These are phyloP conservation scores for Abrostola triplasia DNA, from an alignment of 2,888 invertebrate species.

Conservation along the genomic window DNA sequence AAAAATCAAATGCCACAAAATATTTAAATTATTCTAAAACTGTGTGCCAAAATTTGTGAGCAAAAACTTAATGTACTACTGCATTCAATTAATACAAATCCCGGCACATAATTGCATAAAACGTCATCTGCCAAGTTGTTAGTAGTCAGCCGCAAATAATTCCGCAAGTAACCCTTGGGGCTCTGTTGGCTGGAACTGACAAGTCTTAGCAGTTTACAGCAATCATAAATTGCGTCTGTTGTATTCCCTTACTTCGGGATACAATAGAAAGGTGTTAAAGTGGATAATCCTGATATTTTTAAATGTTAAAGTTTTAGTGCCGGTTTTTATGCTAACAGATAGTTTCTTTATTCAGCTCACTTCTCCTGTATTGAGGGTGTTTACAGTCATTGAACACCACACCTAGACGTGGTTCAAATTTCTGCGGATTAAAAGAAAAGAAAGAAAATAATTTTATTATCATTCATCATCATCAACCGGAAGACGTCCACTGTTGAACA, in stretches of 20 bases:
- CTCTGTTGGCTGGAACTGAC: constrained; percentile 59
- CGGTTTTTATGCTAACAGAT: too few relatives aligned
- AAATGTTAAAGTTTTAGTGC: too few relatives aligned
- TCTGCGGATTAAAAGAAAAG: too few relatives aligned
- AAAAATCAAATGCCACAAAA: neutral
- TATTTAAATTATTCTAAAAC: neutral
- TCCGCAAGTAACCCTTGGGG: constrained; percentile 57
- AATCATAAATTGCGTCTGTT: constrained; percentile 40
- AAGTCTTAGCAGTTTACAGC: constrained; percentile 45
- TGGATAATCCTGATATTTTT: neutral
- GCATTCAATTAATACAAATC: constrained; percentile 48
- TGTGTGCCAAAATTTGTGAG: too few relatives aligned
- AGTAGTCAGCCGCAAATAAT: constrained; percentile 60
- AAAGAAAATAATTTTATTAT: too few relatives aligned
- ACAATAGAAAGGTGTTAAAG: constrained; percentile 10
- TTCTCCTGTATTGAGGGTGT: too few relatives aligned
- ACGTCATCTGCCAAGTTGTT: constrained; percentile 67
- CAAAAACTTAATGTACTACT: constrained; percentile 7
- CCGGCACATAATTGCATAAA: constrained; percentile 64
- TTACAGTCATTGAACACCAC: too few relatives aligned
- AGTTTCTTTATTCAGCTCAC: too few relatives aligned
- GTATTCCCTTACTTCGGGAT: constrained; percentile 25
- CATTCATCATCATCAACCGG: too few relatives aligned
- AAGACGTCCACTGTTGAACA: too few relatives aligned
- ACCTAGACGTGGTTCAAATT: too few relatives aligned